Base-by-base conservation (phyloP, 2,797 vertebrate genomes). In the Scarus forsteni region DNA sequence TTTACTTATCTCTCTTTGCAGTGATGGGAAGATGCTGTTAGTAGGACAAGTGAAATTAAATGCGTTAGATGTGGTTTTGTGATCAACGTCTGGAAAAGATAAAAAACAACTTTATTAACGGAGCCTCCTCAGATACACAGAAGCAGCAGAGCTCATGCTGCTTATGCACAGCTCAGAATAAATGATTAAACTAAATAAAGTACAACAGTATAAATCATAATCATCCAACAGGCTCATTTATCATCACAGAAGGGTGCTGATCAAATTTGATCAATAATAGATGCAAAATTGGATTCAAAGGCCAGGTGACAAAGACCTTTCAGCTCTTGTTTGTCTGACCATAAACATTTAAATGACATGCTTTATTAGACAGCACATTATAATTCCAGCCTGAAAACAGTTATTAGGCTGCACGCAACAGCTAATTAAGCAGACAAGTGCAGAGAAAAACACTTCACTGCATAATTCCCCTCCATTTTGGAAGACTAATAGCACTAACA, bases 231-330 rank as follows among this genome's bases (percentile, higher is more conserved):
- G 51, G 49, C 52, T 79, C 15, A 49, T 83, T 81, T 80, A 65
- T 85, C 62, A 71, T 38, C 80, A 72, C 72, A 70, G 59, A 38
- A 46, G 80, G 80, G 63, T 57, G 66, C 59, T 74, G 59, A 80
- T 81, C 49, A 74, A 75, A 70, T 77, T 50, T 46, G 62, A 12
- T 65, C 35, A 71, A 70, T 69, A 63, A 79, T 6, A 60, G 36
- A 68, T 18, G 8, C 8, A 12, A 76, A 81, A 79, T 67, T 53
- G 52, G 14, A 71, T 74, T 66, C 39, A 75, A 83, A 73, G 63
- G 65, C 45, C 9, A 60, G 55, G 48, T 66, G 36, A 63, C 53
- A 35, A 57, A 66, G 5, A 50, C 3, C 43, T 43, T 49, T 6
- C 12, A 55, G 35, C 6, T 6, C 6, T 35, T 0, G 7, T 62